Evolutionary conservation across 1,140 invertebrate species (phyloP).

Genomic region (Brachystomella parvula): DNA sequence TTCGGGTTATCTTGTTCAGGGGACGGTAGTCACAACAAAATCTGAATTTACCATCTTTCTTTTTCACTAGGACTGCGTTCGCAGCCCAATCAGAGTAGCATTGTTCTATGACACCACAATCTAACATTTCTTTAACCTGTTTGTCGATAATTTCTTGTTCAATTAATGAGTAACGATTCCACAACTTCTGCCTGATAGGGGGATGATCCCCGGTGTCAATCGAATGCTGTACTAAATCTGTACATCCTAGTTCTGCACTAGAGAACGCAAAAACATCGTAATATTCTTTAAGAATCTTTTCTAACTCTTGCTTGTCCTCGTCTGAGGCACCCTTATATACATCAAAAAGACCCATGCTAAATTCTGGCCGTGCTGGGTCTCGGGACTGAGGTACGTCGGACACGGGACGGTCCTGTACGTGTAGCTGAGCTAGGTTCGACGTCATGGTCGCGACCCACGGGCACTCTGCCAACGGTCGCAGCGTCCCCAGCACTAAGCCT

Average conservation of each 20-base stretch:
- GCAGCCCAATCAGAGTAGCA: neutral
- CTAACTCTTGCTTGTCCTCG: too few relatives aligned
- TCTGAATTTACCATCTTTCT: neutral
- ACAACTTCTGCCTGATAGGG: neutral
- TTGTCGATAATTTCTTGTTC: neutral
- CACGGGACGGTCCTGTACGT: too few relatives aligned
- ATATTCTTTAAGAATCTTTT: too few relatives aligned
- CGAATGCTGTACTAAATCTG: neutral
- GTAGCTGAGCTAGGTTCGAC: too few relatives aligned
- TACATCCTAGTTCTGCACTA: neutral
- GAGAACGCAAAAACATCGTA: too few relatives aligned
- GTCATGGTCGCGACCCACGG: too few relatives aligned
- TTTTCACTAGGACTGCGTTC: neutral
- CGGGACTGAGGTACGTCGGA: too few relatives aligned
- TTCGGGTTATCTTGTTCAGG: neutral
- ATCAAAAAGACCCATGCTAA: too few relatives aligned
- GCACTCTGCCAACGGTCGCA: too few relatives aligned
- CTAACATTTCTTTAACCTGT: conserved; percentile 3
- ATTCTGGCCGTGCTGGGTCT: too few relatives aligned
- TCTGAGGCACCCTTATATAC: too few relatives aligned
- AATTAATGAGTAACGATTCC: neutral
- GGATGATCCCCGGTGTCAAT: neutral
- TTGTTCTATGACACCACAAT: neutral
- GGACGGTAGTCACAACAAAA: neutral
- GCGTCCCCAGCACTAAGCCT: too few relatives aligned